Base-by-base conservation (phyloP, 2,888 invertebrate genomes). In the Eurytoma adleriae region DNA sequence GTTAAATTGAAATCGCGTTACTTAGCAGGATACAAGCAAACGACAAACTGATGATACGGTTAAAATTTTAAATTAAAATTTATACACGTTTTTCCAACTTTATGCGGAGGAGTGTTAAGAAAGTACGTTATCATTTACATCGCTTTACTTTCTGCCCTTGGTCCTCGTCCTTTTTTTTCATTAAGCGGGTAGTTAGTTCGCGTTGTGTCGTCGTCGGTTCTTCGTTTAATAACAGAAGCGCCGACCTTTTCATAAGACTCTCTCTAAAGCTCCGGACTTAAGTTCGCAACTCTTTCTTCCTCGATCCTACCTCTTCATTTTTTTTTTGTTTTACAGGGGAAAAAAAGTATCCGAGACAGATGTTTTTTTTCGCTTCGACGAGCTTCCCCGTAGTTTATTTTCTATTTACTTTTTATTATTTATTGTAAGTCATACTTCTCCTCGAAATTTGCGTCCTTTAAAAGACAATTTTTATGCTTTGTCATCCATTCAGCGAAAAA, bases 181-280 rank as follows among this genome's bases (percentile, higher is more conserved):
- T 82, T 80, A 82, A 82, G 69, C 67, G 75, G 69, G 59, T 78
- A 77, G 74, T 82, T 80, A 80, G 69, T 69, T 80, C 56, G n/a
- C 66, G 69, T 62, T 80, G 73, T 80, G 76, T 78, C 78, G 72
- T 78, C 69, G 78, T 80, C 80, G 76, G 80, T 82, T 80, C 78
- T 76, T 78, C 76, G 78, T 80, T 82, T 82, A 80, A 82, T 78
- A 78, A 82, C 69, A 76, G 70, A 76, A 82, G 78, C 79, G 70
- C 73, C 64, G 27, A 40, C 59, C 72, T 82, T 82, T 82, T 82
- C 73, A 80, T 80, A 80, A 80, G 68, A 62, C 74, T 64, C 40
- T 24, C 66, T 27, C 70, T 70, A 82, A 82, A 79, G 82, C 79
- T 20, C 79, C 48, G 59, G 78, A 68, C 78, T 80, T 71, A 78